Evolutionary conservation across 2,888 invertebrate species (phyloP).

Genomic region (Apocheima hispidaria): DNA sequence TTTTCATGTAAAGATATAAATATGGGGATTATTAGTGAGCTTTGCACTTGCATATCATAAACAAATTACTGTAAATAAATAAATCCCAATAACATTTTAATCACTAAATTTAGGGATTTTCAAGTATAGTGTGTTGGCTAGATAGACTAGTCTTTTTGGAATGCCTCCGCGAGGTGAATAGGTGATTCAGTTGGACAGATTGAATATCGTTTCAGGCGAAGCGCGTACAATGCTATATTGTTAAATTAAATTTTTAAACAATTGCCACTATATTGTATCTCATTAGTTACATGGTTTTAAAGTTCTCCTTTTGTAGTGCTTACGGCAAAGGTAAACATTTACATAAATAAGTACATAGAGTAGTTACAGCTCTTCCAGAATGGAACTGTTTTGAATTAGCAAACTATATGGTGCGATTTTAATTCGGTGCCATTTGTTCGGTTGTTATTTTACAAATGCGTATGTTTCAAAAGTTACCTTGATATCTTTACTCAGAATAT

Average conservation of each 20-base stretch:
- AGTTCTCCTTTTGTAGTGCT: conserved; percentile 44
- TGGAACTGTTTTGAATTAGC: conserved; percentile 57
- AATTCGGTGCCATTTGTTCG: conserved; percentile 81
- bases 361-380: conserved; percentile 48
- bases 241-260: conserved; percentile 40
- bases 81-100: conserved; percentile 63
- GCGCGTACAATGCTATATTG: conserved; percentile 28
- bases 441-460: conserved; percentile 78
- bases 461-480: conserved; percentile 76
- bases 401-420: conserved; percentile 74
- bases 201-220: conserved; percentile 12
- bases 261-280: conserved; percentile 41
- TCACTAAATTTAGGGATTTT: conserved; percentile 50
- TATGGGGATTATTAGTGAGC: conserved; percentile 80
- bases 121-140: conserved; percentile 46
- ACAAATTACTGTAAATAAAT: conserved; percentile 74
- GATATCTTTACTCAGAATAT: conserved; percentile 55
- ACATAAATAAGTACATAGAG: conserved; percentile 44
- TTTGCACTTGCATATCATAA: conserved; percentile 86
- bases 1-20: conserved; percentile 61
- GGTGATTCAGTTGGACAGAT: conserved; percentile 26
- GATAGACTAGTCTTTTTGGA: conserved; percentile 40
- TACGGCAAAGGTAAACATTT: conserved; percentile 37
- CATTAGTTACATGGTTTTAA: conserved; percentile 45
- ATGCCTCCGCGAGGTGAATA: conserved; percentile 36